Evolutionary conservation across 2,888 invertebrate genomes (phyloP).

Genomic region (Hydropsyche betteni): DNA sequence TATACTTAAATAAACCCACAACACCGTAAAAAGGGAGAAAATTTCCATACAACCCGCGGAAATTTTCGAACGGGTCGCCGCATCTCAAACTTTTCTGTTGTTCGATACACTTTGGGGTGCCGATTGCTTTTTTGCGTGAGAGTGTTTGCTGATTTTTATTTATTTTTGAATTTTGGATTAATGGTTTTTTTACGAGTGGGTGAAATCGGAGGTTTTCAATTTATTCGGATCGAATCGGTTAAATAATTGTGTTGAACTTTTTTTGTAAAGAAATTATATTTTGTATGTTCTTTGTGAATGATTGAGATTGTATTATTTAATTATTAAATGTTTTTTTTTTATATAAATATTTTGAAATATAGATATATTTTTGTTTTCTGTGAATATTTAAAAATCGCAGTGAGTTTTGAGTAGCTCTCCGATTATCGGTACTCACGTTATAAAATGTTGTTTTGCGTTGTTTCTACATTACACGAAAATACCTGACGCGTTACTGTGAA

Average conservation of each 20-base stretch:
- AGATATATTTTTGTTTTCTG: neutral
- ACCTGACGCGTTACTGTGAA: constrained; percentile 34
- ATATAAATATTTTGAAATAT: too few relatives aligned
- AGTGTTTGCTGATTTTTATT: too few relatives aligned
- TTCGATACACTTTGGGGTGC: neutral
- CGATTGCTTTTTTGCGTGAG: too few relatives aligned
- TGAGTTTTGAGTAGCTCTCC: constrained; percentile 9
- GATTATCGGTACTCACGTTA: constrained; percentile 27
- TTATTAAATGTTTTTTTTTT: too few relatives aligned
- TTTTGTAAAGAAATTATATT: too few relatives aligned
- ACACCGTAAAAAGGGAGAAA: constrained; percentile 48
- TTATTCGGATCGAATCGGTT: too few relatives aligned
- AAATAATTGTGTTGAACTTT: too few relatives aligned
- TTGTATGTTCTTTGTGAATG: neutral
- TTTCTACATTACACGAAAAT: constrained; percentile 43
- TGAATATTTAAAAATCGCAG: neutral
- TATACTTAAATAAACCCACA: constrained; percentile 51
- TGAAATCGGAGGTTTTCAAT: too few relatives aligned
- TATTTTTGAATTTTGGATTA: too few relatives aligned
- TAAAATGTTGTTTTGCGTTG: constrained; percentile 39
- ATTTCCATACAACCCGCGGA: constrained; percentile 48
- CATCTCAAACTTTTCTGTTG: constrained; percentile 28
- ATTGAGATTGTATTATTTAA: too few relatives aligned
- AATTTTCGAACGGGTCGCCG: constrained; percentile 23
- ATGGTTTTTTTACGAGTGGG: too few relatives aligned